Evolutionary conservation across 2,113 vertebrate species (phyloP).

Genomic region (Actinemys pallida): DNA sequence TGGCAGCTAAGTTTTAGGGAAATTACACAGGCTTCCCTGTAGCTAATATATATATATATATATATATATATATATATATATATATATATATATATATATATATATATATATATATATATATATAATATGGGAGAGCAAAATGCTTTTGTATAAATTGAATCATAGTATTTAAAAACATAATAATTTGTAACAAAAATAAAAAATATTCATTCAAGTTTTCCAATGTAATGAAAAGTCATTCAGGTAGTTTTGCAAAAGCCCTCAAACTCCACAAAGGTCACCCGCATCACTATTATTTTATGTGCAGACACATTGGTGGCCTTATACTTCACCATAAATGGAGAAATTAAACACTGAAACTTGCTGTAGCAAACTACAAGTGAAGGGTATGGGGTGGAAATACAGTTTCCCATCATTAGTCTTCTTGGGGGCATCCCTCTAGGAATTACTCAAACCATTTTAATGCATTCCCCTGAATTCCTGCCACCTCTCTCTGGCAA

Average conservation of each 20-base stretch:
- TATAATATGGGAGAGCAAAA: neutral
- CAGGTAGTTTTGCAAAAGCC: neutral
- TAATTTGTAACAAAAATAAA: neutral
- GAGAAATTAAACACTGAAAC: neutral
- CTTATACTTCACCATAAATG: neutral
- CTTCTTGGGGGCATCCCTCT: too few species aligned
- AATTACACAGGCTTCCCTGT: neutral
- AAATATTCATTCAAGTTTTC: too few species aligned
- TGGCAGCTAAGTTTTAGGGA: neutral
- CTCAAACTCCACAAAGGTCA: neutral
- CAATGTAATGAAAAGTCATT: neutral
- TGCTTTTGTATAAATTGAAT: neutral
- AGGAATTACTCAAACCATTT: too few species aligned
- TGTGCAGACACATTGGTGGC: neutral
- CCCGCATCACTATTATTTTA: neutral
- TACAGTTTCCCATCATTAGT: too few species aligned
- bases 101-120: neutral
- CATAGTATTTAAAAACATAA: neutral
- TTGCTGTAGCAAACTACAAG: neutral
- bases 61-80: neutral
- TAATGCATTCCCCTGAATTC: too few species aligned
- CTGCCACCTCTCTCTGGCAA: too few species aligned
- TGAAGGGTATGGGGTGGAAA: too few species aligned
- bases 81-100: neutral
- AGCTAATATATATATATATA: neutral